phyloP scores from a whole-genome alignment of 2,797 vertebrate species.

The Rhabdophis nuchalis region DNA sequence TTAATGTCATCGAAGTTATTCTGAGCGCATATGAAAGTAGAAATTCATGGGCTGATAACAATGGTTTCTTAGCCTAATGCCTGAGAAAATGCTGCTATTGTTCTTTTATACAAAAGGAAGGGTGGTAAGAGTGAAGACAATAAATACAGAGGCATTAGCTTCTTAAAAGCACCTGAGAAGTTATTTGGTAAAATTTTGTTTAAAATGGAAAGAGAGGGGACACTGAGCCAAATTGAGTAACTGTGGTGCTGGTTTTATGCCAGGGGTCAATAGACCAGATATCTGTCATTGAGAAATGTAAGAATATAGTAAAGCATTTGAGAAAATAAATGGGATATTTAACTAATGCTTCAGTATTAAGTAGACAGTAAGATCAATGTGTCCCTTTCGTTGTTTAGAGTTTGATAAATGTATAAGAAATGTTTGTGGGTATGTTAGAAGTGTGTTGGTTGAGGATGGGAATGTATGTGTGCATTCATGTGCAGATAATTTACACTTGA shows the following conservation, averaged over 20 bases:
- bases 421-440: neutral
- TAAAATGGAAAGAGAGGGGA: neutral
- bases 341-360: neutral
- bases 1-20: neutral
- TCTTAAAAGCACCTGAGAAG: neutral
- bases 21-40: neutral
- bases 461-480: neutral
- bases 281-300: neutral
- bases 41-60: neutral
- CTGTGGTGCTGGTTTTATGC: neutral
- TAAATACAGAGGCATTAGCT: neutral
- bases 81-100: neutral
- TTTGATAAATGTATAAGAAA: neutral
- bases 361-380: neutral
- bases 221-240: neutral
- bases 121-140: neutral
- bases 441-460: neutral
- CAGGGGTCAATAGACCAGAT: neutral
- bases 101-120: neutral
- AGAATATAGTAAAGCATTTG: neutral
- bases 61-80: neutral
- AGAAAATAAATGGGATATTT: neutral
- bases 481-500: neutral
- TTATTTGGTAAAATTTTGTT: neutral
- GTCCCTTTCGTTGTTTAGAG: neutral